Evolutionary conservation across 2,113 vertebrate genomes (phyloP), one percentile per base, ranked within the genome.

Genomic region (Thinocorus orbignyianus): DNA sequence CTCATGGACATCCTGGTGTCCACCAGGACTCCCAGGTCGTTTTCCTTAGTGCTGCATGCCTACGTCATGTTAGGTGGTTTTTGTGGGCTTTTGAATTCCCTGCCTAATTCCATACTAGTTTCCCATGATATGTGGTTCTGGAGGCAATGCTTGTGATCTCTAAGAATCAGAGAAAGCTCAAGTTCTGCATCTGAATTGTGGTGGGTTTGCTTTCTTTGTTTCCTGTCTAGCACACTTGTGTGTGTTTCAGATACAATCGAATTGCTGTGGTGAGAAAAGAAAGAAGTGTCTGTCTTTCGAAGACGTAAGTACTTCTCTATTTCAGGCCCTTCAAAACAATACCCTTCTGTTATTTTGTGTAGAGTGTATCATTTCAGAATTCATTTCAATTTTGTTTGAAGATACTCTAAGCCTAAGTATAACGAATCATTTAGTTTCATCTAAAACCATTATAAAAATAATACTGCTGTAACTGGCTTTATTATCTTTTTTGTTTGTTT

Each of bases 221-320:
- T 26, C 2, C 9, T n/a, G 5, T 11, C 46, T 31, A 22, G 30
- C 11, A 5, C 4, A 3, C 55, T 23, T 14, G 46, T 46, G 46
- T 11, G 5, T 42, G 5, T 49, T 92, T 92, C 8, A 13, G 19
- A 17, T 81, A 30, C 24, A 57, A 73, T 66, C 33, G 4, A 41
- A 17, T 70, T 73, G 31, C 17, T 22, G 20, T 20, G 17, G 5
- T 28, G 20, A 28, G 8, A 54, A 73, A 60, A 5, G 9, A n/a
- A 55, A 61, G 42, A n/a, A 55, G 31, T 9, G 28, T 8, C n/a
- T 87, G 30, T n/a, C n/a, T 41, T 51, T 33, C 77, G 41, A 60
- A 80, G 55, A 8, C 4, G 0, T 0, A 19, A 39, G 18, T 33
- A 74, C 9, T 46, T 70, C 62, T 66, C 7, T 1, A 1, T 58